Conservation (phyloP, 2,113 vertebrate genomes). For the Rhegmatorhina hoffmannsi region DNA sequence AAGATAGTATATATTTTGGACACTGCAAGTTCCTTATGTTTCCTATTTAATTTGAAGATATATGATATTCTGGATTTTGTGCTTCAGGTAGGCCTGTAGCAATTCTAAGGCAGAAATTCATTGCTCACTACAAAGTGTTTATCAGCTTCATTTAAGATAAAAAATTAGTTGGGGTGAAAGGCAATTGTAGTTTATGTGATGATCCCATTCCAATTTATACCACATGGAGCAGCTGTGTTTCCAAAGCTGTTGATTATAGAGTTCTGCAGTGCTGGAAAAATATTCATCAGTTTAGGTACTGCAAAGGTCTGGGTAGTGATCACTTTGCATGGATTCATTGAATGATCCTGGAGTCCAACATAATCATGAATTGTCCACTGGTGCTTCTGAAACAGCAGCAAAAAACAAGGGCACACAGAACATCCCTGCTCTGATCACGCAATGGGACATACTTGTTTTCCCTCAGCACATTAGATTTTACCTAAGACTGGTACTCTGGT, state of each 20-base stretch:
- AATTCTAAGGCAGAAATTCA: not conserved
- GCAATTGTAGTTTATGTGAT: not conserved
- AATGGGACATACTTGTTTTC: not conserved
- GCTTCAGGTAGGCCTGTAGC: not conserved
- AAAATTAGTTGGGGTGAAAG: not conserved
- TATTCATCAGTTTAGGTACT: not conserved
- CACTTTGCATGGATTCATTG: fast-evolving
- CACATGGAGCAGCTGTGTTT: not conserved
- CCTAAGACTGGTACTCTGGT: fast-evolving
- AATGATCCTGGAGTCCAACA: not conserved
- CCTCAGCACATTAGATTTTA: not conserved
- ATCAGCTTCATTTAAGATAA: not conserved
- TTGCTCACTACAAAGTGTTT: fast-evolving
- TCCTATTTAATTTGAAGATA: not conserved
- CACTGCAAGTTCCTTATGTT: not conserved
- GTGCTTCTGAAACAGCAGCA: not conserved
- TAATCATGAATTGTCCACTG: fast-evolving
- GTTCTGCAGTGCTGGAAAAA: not conserved
- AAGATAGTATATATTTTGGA: not conserved
- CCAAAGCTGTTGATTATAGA: not conserved
- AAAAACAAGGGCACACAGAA: not conserved
- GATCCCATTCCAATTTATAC: not conserved
- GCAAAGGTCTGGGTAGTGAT: not conserved
- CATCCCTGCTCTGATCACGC: not conserved
- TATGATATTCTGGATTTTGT: not conserved